A percentile compares a stretch with the other conserved stretches of the same genome.
Evolutionary conservation across 2,113 vertebrate genomes (phyloP).

Genomic region (Phylloscopus whistleri): DNA sequence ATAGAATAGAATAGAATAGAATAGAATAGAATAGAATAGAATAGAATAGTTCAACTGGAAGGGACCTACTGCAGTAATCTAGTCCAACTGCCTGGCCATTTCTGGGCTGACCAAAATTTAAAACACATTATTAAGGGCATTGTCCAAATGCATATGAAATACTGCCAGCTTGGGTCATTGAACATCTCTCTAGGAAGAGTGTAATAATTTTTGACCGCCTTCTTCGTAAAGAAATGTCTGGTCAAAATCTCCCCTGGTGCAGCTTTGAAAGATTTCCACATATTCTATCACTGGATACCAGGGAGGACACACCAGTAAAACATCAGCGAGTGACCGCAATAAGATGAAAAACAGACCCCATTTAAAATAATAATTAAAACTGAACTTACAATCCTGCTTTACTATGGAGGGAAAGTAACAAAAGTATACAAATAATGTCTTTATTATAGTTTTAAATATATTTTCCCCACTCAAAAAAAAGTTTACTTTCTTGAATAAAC

Average conservation of each 20-base stretch:
- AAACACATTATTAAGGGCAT: not conserved
- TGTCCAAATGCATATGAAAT: not conserved
- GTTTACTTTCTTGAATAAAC: not conserved
- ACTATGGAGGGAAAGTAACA: not conserved
- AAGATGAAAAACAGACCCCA: not conserved
- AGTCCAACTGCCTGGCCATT: not conserved
- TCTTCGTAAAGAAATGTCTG: not conserved
- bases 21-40: too few species aligned
- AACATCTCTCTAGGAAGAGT: not conserved
- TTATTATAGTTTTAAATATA: not conserved
- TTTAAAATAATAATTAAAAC: not conserved
- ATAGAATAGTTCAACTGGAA: not conserved
- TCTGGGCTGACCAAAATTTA: not conserved
- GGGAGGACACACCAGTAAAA: not conserved
- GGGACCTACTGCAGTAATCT: not conserved
- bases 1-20: too few species aligned
- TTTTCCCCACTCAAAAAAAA: not conserved
- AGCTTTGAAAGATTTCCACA: not conserved
- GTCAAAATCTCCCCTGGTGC: rapidly evolving
- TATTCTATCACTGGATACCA: not conserved
- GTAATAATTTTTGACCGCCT: not conserved
- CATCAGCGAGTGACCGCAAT: not conserved
- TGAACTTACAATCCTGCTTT: not conserved
- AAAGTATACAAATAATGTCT: not conserved
- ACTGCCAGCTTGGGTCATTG: rapidly evolving